Base-by-base conservation (phyloP, 2,113 vertebrate species). In the Petroica traversi region DNA sequence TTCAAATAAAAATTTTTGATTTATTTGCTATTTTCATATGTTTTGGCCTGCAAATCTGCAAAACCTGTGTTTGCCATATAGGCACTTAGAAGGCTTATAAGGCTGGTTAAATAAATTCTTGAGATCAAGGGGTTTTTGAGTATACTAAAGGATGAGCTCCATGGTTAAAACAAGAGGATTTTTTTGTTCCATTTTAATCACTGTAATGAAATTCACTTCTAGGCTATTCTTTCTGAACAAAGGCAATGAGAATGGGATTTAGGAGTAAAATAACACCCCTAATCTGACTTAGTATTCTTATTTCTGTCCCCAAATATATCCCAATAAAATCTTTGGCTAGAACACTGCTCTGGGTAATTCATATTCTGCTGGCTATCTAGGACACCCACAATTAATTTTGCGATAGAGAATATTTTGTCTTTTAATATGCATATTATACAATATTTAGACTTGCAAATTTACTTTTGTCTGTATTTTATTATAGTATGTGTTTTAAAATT, bases 381-480 rank as follows among this genome's bases (percentile, higher is more conserved):
- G 59, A 89, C 59, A 89, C 38, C 4, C 59, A 63, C 51, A 83
- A 94, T 92, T 92, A 86, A 87, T 95, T 91, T 91, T 87, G 78
- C 1, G 12, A 51, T 93, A 71, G 9, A 52, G 77, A 87, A 34
- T 94, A 91, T 91, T 95, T 95, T 85, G 25, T 89, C 58, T 85
- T 87, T 68, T 82, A 88, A 75, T 94, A 92, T 61, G 58, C 45
- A 92, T 88, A 48, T 61, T 88, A 82, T 93, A 81, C n/a, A 87
- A 78, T 78, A 81, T 76, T 95, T 95, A 94, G 66, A 85, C 69
- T 85, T 96, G 61, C 48, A 89, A 89, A 94, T 95, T 89, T 88
- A 57, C 62, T 82, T 93, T 87, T 82, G 19, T 79, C 81, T 89
- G 24, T 85, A 55, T 92, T 95, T 89, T 82, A 76, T 95, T 92